Base-by-base conservation (phyloP, 1,140 invertebrate species). In the Cyphomyrmex costatus region DNA sequence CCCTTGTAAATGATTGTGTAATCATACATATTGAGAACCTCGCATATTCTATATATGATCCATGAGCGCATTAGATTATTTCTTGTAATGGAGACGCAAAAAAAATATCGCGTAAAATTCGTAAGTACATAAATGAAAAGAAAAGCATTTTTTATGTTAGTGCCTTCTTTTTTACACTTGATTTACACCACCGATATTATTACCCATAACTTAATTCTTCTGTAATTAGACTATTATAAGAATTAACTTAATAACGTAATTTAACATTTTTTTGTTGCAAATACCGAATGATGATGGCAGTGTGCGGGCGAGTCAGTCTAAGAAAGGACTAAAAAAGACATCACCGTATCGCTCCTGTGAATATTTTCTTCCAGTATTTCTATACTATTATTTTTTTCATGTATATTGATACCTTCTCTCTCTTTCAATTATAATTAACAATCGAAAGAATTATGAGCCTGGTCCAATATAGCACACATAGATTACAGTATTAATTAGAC, bases 401-500 rank as follows among this genome's bases (percentile, higher is more conserved):
- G 21, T 74, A 51, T 80, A 77, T 83, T 68, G 27, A 80, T 83
- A 87, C 83, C 65, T 65, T 73, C 27, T 63, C 19, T 85, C 19
- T 85, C 61, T 61, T 61, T 85, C 61, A 30, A 21, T 74, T 77
- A 49, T 60, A 42, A 74, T 80, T 82, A 84, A 71, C 73, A 92
- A 91, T 92, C 88, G 79, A 90, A 90, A 91, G 87, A 88, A 89
- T 61, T 87, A 90, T 89, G 88, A 91, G 91, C 91, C 88, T 93
- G 92, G 91, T 93, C 91, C 92, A 92, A 93, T 90, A 92, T 93
- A 94, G 91, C 87, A 93, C 90, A 93, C 90, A 73, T 87, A 89
- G 92, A 92, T 88, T 94, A 93, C 90, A 94, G 91, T 92, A 89
- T 92, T 90, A 91, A 90, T 92, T 93, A 90, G 88, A 73, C 79